Evolutionary conservation across 2,113 vertebrate species (phyloP).

Genomic region (Lagopus leucura): DNA sequence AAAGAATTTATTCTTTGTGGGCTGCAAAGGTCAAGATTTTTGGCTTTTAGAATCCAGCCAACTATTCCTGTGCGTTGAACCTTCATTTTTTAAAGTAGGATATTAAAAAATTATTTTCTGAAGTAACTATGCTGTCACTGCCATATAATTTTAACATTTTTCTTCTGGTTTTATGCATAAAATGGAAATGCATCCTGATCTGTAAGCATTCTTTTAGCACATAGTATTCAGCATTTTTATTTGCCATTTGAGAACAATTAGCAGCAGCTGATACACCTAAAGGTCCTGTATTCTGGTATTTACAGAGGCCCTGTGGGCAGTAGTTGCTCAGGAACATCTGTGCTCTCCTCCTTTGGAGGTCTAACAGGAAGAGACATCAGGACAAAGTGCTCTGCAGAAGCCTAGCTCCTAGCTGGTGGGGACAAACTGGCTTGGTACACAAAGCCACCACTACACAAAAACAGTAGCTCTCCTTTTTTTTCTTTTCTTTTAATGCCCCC

Average conservation of each 20-base stretch:
- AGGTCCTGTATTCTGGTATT: neutral
- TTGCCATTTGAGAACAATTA: neutral
- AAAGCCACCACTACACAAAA: neutral
- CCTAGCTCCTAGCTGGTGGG: neutral
- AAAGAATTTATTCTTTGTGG: neutral
- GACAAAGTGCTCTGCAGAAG: neutral
- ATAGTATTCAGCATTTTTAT: neutral
- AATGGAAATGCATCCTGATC: neutral
- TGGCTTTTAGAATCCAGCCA: neutral
- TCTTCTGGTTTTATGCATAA: neutral
- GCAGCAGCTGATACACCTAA: neutral
- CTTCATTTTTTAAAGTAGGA: neutral
- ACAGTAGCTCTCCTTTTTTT: neutral
- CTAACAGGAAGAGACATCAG: neutral
- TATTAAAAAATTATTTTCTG: neutral
- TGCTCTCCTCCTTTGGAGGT: neutral
- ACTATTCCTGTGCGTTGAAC: neutral
- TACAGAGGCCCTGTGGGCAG: neutral
- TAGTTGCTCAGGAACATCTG: neutral
- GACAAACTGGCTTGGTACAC: neutral
- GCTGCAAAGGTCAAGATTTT: neutral
- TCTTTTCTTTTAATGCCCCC: neutral
- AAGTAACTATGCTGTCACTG: neutral
- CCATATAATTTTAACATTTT: neutral
- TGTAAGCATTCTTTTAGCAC: neutral